A percentile compares a stretch with the other conserved stretches of the same genome.
These are phyloP conservation scores for Brassicogethes aeneus DNA, from an alignment of 2,888 invertebrate species.

Conservation along the genomic window DNA sequence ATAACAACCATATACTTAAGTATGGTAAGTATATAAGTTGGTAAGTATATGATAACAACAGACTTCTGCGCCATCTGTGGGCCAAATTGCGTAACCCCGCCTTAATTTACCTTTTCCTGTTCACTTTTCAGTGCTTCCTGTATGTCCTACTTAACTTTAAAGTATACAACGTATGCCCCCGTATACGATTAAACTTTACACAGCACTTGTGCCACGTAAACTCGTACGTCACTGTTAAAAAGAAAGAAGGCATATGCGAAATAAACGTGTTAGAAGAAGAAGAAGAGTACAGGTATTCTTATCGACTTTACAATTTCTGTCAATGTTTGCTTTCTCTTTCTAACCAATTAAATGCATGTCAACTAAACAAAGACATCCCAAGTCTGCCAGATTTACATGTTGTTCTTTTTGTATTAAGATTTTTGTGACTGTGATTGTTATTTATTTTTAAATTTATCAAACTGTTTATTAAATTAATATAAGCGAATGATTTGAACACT, in stretches of 20 bases:
- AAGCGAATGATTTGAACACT: no score
- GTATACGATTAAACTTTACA: no score
- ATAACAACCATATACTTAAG: no score
- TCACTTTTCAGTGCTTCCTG: no score
- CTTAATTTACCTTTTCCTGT: no score
- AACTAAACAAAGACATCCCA: background rate
- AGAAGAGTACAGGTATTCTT: background rate
- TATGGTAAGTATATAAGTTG: no score
- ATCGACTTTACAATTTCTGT: background rate
- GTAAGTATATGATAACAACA: no score
- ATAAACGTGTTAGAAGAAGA: background rate
- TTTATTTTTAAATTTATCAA: background rate
- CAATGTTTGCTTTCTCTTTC: background rate
- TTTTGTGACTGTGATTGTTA: background rate
- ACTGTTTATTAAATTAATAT: background rate
- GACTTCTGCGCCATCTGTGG: no score
- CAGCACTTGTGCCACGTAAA: slow-evolving; percentile 1
- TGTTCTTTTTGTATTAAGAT: background rate
- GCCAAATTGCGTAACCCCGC: no score
- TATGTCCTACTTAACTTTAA: no score
- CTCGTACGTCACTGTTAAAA: background rate
- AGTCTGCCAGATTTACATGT: background rate
- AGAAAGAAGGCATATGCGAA: background rate
- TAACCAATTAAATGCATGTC: background rate
- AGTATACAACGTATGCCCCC: no score